A percentile compares a stretch with the other conserved stretches of the same genome.
Conservation (phyloP, 2,113 vertebrate genomes). For the Eretmodus cyanostictus region DNA sequence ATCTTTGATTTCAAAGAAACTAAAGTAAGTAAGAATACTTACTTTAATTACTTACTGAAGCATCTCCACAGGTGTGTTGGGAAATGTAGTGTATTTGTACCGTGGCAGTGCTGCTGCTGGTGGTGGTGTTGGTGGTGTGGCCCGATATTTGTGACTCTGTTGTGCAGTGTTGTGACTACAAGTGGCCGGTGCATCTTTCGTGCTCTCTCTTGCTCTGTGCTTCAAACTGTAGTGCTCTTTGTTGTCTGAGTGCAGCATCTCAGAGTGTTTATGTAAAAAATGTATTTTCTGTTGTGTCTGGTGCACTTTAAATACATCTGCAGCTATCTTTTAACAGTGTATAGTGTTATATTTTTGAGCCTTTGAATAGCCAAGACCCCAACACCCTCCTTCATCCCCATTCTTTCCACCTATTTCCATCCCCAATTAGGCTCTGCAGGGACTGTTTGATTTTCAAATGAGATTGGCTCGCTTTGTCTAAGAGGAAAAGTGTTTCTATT, state of each 20-base stretch:
- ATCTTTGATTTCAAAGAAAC: conserved; percentile 43
- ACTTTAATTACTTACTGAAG: conserved; percentile 32
- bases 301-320: not conserved
- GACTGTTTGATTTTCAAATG: conserved; percentile 42
- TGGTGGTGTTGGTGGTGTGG: not conserved
- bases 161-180: conserved; percentile 11
- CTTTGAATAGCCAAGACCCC: conserved; percentile 24
- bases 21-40: conserved; percentile 54
- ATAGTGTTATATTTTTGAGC: not conserved
- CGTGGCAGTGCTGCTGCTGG: not conserved
- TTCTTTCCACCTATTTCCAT: conserved; percentile 20
- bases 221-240: not conserved
- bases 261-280: not conserved
- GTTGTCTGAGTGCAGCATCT: conserved; percentile 12
- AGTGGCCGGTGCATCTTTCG: not conserved
- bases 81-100: conserved; percentile 31
- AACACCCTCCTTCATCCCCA: conserved; percentile 28
- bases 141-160: not conserved
- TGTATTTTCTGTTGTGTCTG: not conserved
- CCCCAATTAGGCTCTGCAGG: conserved; percentile 22
- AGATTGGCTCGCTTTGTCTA: conserved; percentile 33
- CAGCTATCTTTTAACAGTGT: not conserved
- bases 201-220: conserved; percentile 19
- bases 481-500: conserved; percentile 22
- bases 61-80: conserved; percentile 70